Conservation (phyloP, 2,797 vertebrate genomes). For the Okamejei kenojei region DNA sequence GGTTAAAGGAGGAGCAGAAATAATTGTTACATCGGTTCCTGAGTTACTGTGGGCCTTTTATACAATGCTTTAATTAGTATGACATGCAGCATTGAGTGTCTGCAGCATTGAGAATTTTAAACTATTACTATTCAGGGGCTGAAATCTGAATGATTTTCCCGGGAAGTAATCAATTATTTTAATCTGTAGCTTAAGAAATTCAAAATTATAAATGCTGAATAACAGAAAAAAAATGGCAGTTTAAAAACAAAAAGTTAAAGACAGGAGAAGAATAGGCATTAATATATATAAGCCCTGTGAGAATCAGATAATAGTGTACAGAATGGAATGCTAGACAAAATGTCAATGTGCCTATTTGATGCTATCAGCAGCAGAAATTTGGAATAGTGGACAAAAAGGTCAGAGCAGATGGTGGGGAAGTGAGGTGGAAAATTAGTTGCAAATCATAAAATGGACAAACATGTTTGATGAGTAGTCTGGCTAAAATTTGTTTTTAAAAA, state of each 20-base stretch:
- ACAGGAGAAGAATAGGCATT: background rate
- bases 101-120: background rate
- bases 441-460: too few relatives aligned
- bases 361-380: background rate
- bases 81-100: background rate
- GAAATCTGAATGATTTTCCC: background rate
- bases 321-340: background rate
- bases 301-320: background rate
- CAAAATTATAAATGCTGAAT: background rate
- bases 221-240: background rate
- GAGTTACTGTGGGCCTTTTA: background rate
- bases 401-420: background rate
- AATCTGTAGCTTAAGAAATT: background rate
- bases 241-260: background rate
- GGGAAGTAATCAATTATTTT: background rate
- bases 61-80: background rate
- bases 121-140: background rate
- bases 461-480: too few relatives aligned
- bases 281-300: too few relatives aligned
- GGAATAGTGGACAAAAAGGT: background rate
- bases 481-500: too few relatives aligned
- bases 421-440: too few relatives aligned
- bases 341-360: background rate
- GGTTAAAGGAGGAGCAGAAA: background rate
- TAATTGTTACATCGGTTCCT: background rate